Evolutionary conservation across 2,113 vertebrate species (phyloP).

Genomic region (Calonectris borealis): DNA sequence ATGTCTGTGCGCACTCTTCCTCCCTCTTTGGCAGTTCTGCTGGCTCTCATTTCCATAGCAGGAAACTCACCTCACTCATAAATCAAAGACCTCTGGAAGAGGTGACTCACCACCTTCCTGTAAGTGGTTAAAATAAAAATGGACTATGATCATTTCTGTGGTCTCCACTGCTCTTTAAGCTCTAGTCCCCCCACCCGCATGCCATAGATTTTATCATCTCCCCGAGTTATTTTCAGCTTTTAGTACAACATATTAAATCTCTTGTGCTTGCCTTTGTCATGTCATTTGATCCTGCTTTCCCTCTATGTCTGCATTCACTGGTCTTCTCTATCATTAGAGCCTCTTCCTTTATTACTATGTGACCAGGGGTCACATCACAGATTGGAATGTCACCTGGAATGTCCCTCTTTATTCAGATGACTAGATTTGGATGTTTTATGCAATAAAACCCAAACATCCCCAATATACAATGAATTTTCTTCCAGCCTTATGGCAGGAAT

Average conservation of each 20-base stretch:
- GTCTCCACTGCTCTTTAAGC: background rate
- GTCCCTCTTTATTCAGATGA: background rate
- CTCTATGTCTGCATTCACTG: background rate
- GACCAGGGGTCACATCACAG: background rate
- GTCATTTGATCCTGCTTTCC: background rate
- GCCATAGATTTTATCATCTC: constrained; percentile 6
- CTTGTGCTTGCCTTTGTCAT: background rate
- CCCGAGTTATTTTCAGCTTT: constrained; percentile 7
- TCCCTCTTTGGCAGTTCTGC: background rate
- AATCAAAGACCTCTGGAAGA: constrained; percentile 23
- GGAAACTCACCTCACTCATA: constrained; percentile 28
- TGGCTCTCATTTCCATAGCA: background rate
- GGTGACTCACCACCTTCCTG: constrained; percentile 44
- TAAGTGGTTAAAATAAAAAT: constrained; percentile 9
- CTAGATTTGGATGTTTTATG: background rate
- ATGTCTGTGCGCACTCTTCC: background rate
- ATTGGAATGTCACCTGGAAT: background rate
- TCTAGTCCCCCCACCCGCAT: background rate
- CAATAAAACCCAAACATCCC: background rate
- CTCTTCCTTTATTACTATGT: background rate
- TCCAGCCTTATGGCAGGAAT: background rate
- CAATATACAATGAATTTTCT: background rate
- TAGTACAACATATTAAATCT: background rate
- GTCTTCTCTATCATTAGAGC: background rate
- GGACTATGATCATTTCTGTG: constrained; percentile 13